Conservation (phyloP, 1,140 invertebrate species). For the Lepidurus packardi region DNA sequence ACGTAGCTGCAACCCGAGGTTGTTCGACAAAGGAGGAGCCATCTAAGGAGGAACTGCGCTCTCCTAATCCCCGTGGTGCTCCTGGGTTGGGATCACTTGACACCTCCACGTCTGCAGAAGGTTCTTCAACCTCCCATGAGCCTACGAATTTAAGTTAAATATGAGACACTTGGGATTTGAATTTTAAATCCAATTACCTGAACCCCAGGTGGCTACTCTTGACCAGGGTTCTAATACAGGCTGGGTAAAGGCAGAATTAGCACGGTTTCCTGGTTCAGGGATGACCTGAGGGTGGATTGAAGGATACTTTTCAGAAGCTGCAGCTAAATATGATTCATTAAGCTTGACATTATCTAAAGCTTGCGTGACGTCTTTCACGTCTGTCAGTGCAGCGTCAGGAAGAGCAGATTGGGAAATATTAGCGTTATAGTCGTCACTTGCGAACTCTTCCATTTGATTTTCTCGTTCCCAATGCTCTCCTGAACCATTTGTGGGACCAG, state of each 20-base stretch:
- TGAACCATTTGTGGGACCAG: not conserved
- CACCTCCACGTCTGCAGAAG: not conserved
- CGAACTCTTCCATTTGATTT: not conserved
- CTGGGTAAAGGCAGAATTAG: not conserved
- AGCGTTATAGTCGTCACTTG: not conserved
- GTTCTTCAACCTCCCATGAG: not conserved
- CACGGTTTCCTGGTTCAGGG: not conserved
- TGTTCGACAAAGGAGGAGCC: slow-evolving; percentile 27
- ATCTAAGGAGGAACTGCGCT: slow-evolving; percentile 29
- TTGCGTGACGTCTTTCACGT: not conserved
- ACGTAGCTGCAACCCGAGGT: not conserved
- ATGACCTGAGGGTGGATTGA: not conserved
- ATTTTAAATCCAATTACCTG: not conserved
- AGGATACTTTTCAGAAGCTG: not conserved
- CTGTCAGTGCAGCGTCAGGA: not conserved
- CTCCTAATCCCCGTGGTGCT: slow-evolving; percentile 20
- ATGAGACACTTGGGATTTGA: not conserved
- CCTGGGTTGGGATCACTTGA: slow-evolving; percentile 1
- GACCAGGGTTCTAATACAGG: slow-evolving; percentile 7
- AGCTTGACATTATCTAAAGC: not conserved
- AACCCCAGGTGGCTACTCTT: slow-evolving; percentile 27
- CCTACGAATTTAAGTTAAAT: not conserved
- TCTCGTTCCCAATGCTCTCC: not conserved
- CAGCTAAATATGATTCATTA: not conserved
- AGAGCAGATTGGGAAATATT: not conserved